Percentiles rank a stretch among this genome's conserved stretches.
Conservation (phyloP, 2,888 invertebrate genomes). For the Gasteruption jaculator region DNA sequence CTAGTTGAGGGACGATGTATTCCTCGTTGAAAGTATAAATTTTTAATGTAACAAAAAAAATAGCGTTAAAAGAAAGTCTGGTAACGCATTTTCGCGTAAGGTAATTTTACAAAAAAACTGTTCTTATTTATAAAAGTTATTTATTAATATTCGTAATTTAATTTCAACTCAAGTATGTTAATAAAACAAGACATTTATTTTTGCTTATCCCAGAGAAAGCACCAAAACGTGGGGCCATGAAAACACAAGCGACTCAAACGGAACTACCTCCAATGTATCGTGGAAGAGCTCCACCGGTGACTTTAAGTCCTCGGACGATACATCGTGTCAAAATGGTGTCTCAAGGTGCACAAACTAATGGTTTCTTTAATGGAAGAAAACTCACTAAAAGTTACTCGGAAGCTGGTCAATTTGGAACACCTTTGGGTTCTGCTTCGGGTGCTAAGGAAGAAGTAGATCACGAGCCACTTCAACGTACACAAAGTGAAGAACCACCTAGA, state of each 20-base stretch:
- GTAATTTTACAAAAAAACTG: no score
- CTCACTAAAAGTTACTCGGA: constrained; percentile 82
- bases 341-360: constrained; percentile 87
- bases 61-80: no score
- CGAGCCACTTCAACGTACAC: constrained; percentile 75
- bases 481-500: constrained; percentile 78
- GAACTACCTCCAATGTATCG: constrained; percentile 68
- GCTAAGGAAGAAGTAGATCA: constrained; percentile 56
- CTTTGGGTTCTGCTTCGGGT: constrained; percentile 31
- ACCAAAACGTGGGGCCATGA: constrained; percentile 78
- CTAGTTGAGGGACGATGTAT: no score
- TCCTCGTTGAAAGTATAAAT: no score
- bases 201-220: constrained; percentile 66
- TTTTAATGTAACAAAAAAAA: no score
- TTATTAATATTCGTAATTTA: background rate
- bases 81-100: no score
- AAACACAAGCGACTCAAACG: constrained; percentile 89
- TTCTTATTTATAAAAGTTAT: no score
- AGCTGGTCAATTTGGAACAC: constrained; percentile 56
- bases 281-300: constrained; percentile 52
- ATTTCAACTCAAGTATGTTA: constrained; percentile 11
- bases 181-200: no score
- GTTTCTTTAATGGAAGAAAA: constrained; percentile 68
- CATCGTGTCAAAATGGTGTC: constrained; percentile 86
- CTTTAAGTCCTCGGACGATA: constrained; percentile 76